Base-by-base conservation (phyloP, 2,888 invertebrate genomes). In the Eumerus sabulonum region DNA sequence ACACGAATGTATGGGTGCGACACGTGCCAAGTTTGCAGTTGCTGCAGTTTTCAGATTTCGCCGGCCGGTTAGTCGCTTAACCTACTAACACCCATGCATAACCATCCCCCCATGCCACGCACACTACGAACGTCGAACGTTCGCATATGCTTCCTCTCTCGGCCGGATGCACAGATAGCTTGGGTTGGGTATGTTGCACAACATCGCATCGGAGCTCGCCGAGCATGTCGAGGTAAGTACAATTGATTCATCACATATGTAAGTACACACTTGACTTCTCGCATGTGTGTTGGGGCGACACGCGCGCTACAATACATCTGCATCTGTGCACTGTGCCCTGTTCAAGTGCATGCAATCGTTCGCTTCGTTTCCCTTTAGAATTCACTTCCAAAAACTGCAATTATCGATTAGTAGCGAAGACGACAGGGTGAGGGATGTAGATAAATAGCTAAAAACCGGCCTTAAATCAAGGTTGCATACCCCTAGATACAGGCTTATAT, bases 1-100 rank as follows among this genome's bases (percentile, higher is more conserved):
- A 17, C 14, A 12, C 42, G 5, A 12, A 13, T 14, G 19, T 73
- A 60, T 77, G 14, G 50, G 42, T 14, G 76, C 53, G 73, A 77
- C 77, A 77, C 77, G 77, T 77, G 77, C 67, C 77, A 67, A 48
- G 57, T 38, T 77, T 57, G 66, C 57, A 63, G 72, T 68, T 71
- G 27, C 72, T 67, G 72, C 72, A 77, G 67, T 68, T 67, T 66
- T 48, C 62, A 67, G 11, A 57, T 67, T 67, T 63, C 38, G 66
- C 76, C 77, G 73, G 76, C 71, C 71, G 70, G 67, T 66, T 50
- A 66, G 63, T 67, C 63, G 62, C 47, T 73, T 73, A 73, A 77
- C 77, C 72, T 77, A 77, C 77, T 67, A 77, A 73, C 51, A 77
- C 73, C 38, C 9, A 0, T 17, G 11, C 17, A 63, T 1, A 63